phyloP scores from a whole-genome alignment of 2,888 invertebrate species.

The Xylophagus ater region DNA sequence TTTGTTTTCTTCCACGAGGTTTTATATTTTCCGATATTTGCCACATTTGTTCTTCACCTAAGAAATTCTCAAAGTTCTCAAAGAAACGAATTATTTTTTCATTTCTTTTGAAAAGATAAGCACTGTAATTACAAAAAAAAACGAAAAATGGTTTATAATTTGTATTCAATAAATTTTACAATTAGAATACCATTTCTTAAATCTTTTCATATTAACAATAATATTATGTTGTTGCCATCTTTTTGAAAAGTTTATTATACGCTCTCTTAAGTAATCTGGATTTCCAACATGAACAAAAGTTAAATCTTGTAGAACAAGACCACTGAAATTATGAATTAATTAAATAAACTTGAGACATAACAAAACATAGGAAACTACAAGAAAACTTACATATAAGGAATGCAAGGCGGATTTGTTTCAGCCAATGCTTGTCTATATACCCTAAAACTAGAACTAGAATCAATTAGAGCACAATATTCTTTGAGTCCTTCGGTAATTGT shows the following conservation, averaged over 20 bases:
- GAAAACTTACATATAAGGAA: conserved; percentile 92
- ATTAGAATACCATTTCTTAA: conserved; percentile 80
- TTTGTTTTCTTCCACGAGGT: conserved; percentile 45
- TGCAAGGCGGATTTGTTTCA: conserved; percentile 94
- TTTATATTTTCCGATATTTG: conserved; percentile 94
- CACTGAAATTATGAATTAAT: too few species aligned
- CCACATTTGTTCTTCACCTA: conserved; percentile 98
- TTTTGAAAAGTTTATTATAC: conserved; percentile 89
- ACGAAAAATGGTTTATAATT: too few species aligned
- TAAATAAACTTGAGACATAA: too few species aligned
- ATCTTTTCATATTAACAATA: conserved; percentile 94
- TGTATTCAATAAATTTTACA: too few species aligned
- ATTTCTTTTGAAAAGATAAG: conserved; percentile 86
- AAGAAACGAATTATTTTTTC: conserved; percentile 91
- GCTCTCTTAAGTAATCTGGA: conserved; percentile 76
- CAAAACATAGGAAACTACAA: too few species aligned
- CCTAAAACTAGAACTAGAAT: conserved; percentile 94
- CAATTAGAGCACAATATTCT: conserved; percentile 92
- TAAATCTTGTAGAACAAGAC: conserved; percentile 94
- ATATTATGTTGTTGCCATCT: conserved; percentile 98
- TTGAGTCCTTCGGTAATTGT: conserved; percentile 83
- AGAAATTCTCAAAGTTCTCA: conserved; percentile 90
- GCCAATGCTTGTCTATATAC: conserved; percentile 91
- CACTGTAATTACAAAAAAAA: conserved; percentile 46
- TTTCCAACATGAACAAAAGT: conserved; percentile 99